A percentile compares a stretch with the other conserved stretches of the same genome.
Evolutionary conservation across 2,797 vertebrate genomes (phyloP).

Genomic region (Myotis daubentonii): DNA sequence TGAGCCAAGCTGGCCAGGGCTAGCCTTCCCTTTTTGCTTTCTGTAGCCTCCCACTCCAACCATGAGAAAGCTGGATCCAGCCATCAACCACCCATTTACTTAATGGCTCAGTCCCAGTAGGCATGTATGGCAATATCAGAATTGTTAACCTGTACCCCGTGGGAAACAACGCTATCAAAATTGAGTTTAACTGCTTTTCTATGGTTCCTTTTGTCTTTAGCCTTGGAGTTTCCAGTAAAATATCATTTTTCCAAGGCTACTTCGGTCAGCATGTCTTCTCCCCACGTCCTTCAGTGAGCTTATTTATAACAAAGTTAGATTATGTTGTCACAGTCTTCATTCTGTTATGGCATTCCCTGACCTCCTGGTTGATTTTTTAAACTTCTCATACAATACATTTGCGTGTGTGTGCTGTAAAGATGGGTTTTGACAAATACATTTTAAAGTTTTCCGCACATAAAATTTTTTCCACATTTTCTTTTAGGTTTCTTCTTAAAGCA

Average conservation of each 20-base stretch:
- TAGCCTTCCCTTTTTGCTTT: not conserved
- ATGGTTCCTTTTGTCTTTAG: constrained; percentile 19
- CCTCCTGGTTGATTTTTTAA: not conserved
- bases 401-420: not conserved
- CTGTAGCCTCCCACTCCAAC: not conserved
- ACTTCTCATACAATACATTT: not conserved
- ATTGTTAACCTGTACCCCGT: not conserved
- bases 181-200: not conserved
- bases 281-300: not conserved
- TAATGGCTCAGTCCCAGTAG: not conserved
- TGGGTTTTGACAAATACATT: constrained; percentile 1
- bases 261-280: not conserved
- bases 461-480: not conserved
- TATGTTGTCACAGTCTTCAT: constrained; percentile 10
- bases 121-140: not conserved
- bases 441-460: not conserved
- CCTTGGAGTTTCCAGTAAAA: not conserved
- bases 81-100: not conserved
- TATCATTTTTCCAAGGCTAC: constrained; percentile 14
- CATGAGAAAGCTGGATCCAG: not conserved
- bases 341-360: not conserved
- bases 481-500: not conserved
- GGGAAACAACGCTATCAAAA: not conserved
- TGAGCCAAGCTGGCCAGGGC: too few relatives aligned
- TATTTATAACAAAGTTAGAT: not conserved